Conservation (phyloP, 1,140 invertebrate species). For the Lasioglossum albipes region DNA sequence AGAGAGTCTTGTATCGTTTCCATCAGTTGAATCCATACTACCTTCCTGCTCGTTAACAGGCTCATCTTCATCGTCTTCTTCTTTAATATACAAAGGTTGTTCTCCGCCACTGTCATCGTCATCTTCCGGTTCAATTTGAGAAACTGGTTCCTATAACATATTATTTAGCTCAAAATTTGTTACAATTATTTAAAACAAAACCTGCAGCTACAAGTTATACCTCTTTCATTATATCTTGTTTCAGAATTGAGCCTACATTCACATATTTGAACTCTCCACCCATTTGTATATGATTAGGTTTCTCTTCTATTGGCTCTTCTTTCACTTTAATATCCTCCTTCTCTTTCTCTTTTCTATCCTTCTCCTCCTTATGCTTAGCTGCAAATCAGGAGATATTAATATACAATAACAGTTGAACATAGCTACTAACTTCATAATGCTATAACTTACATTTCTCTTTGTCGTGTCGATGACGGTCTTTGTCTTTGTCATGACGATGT, state of each 20-base stretch:
- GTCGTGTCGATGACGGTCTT: slow-evolving; percentile 79
- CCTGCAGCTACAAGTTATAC: slow-evolving; percentile 50
- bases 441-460: slow-evolving; percentile 75
- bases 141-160: slow-evolving; percentile 63
- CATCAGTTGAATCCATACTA: slow-evolving; percentile 73
- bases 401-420: background rate
- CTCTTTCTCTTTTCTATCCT: slow-evolving; percentile 72
- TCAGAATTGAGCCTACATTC: slow-evolving; percentile 4
- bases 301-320: slow-evolving; percentile 52
- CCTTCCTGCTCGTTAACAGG: slow-evolving; percentile 67
- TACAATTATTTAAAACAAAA: background rate
- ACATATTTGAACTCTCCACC: slow-evolving; percentile 41
- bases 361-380: slow-evolving; percentile 77
- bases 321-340: slow-evolving; percentile 71
- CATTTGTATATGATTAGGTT: slow-evolving; percentile 37
- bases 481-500: slow-evolving; percentile 82
- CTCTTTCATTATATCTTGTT: slow-evolving; percentile 71
- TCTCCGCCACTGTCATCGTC: slow-evolving; percentile 78
- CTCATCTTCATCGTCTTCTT: slow-evolving; percentile 76
- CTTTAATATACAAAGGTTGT: slow-evolving; percentile 75
- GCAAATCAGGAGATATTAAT: slow-evolving; percentile 24
- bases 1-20: slow-evolving; percentile 77
- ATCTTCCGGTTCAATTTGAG: slow-evolving; percentile 76
- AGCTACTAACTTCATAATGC: background rate
- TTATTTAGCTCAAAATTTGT: background rate